phyloP scores from a whole-genome alignment of 2,888 invertebrate species.

The Rapana venosa region DNA sequence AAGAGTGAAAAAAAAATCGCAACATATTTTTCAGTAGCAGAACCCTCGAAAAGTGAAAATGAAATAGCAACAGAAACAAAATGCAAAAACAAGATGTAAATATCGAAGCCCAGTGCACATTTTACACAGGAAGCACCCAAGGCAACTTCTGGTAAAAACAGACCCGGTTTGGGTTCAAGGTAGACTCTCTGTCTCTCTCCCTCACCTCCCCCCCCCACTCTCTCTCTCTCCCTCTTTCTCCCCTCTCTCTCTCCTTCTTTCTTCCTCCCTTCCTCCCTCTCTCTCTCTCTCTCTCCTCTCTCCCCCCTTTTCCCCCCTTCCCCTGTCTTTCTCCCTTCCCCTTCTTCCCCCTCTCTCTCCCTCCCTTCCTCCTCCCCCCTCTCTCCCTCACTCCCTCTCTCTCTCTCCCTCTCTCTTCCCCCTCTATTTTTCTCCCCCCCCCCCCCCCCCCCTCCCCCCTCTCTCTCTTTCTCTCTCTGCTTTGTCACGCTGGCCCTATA shows the following conservation, averaged over 20 bases:
- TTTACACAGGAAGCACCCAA: no score
- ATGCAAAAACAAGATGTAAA: no score
- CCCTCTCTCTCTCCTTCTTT: not conserved
- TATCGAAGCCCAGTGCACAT: no score
- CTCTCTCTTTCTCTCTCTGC: not conserved
- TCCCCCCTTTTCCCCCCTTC: not conserved
- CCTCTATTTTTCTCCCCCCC: not conserved
- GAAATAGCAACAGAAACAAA: no score
- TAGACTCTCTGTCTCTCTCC: no score
- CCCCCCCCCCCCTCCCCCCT: not conserved
- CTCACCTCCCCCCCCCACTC: not conserved
- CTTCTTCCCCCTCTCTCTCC: not conserved
- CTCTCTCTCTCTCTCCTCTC: not conserved
- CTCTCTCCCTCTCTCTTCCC: not conserved
- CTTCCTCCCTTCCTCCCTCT: not conserved
- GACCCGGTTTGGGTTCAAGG: no score
- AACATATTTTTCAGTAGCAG: no score
- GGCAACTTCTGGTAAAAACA: no score
- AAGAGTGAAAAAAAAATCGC: no score
- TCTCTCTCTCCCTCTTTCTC: not conserved
- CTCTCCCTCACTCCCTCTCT: not conserved
- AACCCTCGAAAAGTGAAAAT: no score
- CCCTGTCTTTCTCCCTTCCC: not conserved
- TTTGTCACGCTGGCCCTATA: not conserved
- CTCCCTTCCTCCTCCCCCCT: not conserved